Base-by-base conservation (phyloP, 2,888 invertebrate species). In the Glomeris marginata region DNA sequence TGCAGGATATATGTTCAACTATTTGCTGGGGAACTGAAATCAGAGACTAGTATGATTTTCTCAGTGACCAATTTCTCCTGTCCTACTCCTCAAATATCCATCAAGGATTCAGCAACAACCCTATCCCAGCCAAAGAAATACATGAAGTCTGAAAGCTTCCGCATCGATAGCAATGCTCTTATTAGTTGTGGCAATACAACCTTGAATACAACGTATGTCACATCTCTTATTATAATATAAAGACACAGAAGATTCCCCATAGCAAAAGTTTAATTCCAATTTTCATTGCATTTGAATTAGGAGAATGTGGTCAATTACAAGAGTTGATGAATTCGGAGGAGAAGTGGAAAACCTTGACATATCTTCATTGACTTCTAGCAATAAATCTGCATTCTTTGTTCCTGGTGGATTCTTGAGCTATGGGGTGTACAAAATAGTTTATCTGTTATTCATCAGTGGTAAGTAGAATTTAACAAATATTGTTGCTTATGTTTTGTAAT, bases 51-150 rank as follows among this genome's bases (percentile, higher is more conserved):
- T 28, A 28, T 50, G 28, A 37, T 50, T 2, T 50, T 50, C 41
- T 40, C 41, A 5, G 46, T 50, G 15, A 50, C 41, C 35, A 34
- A 45, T 40, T 50, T 50, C 15, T 46, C 50, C 6, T 50, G 50
- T 36, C 33, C 33, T 1, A 46, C 20, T 20, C 50, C 50, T 4
- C n/a, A 6, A 22, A 21, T 50, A 2, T n/a, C 18, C 13, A n/a
- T 50, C 20, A n/a, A 46, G 13, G 46, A 50, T 21, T 34, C 41
- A 4, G n/a, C n/a, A 18, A 34, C 34, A 6, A 33, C 21, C 15
- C 20, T 50, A 11, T 6, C 20, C 4, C 16, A 46, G 20, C 40
- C 50, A 2, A 41, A n/a, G 10, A 15, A 6, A n/a, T 41, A 20
- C 21, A 33, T 3, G n/a, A 45, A 28, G 21, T 45, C 50, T 21